Conservation (phyloP, 2,888 invertebrate species). For the Diachrysia chrysitis region DNA sequence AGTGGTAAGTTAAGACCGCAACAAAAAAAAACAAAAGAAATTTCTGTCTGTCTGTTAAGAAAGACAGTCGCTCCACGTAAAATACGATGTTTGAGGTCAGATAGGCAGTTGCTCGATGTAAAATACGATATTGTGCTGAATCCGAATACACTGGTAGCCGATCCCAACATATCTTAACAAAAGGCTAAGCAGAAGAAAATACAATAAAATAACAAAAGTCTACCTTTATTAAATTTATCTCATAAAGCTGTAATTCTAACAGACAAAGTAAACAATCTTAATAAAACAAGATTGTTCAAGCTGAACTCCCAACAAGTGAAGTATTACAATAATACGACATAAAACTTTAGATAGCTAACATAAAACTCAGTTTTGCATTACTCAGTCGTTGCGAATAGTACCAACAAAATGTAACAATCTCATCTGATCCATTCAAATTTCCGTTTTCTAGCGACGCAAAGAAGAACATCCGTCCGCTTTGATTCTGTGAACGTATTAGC, state of each 20-base stretch:
- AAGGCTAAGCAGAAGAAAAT: no score
- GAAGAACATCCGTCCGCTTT: slow-evolving; percentile 85
- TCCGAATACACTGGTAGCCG: no score
- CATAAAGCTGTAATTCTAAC: slow-evolving; percentile 4
- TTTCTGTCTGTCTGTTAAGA: no score
- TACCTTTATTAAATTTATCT: slow-evolving; percentile 2
- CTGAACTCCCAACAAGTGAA: neutral
- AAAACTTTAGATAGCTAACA: slow-evolving; percentile 27
- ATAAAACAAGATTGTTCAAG: neutral
- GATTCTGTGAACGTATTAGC: slow-evolving; percentile 88
- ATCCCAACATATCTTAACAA: no score
- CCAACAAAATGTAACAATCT: slow-evolving; percentile 71
- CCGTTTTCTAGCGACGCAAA: slow-evolving; percentile 79
- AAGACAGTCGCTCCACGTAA: no score
- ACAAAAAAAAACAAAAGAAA: no score
- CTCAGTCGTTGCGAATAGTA: slow-evolving; percentile 39
- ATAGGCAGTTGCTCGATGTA: no score
- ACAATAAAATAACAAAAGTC: slow-evolving; percentile 2
- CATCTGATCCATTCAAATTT: slow-evolving; percentile 80
- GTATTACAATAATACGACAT: slow-evolving; percentile 15
- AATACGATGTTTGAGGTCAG: no score
- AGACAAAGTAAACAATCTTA: neutral
- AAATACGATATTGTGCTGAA: no score
- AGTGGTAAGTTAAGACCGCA: no score
- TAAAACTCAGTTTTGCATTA: slow-evolving; percentile 18